These are phyloP conservation scores for Falco punctatus DNA, from an alignment of 2,113 vertebrate species.

Conservation along the genomic window DNA sequence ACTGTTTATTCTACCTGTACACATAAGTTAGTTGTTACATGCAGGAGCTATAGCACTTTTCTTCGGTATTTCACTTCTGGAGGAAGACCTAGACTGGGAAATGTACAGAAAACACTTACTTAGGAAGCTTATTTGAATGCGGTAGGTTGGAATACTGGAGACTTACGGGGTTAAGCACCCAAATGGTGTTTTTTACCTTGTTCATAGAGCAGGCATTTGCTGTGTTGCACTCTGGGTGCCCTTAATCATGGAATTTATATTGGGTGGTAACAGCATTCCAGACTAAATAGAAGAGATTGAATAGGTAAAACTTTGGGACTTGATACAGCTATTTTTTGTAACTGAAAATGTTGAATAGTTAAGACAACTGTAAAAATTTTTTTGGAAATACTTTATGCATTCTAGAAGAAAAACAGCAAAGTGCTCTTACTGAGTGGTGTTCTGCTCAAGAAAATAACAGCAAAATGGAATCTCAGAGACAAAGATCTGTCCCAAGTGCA, in stretches of 20 bases:
- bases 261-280: background rate
- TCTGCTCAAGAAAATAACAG: constrained; percentile 70
- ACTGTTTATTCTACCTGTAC: background rate
- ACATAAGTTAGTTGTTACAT: background rate
- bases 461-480: constrained; percentile 66
- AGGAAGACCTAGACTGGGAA: background rate
- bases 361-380: background rate
- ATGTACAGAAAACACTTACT: background rate
- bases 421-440: constrained; percentile 85
- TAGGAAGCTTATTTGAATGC: background rate
- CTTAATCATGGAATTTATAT: background rate
- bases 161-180: background rate
- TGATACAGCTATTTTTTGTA: background rate
- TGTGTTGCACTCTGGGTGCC: background rate
- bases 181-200: background rate
- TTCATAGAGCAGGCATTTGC: background rate
- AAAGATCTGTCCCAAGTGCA: constrained; percentile 57
- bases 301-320: background rate
- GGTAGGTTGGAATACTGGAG: background rate
- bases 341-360: background rate
- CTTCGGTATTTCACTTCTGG: background rate
- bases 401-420: constrained; percentile 86
- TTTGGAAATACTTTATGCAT: background rate
- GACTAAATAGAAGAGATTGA: background rate
- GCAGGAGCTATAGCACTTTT: background rate